phyloP scores from a whole-genome alignment of 2,888 invertebrate genomes.

The Aleiodes leptofemur region DNA sequence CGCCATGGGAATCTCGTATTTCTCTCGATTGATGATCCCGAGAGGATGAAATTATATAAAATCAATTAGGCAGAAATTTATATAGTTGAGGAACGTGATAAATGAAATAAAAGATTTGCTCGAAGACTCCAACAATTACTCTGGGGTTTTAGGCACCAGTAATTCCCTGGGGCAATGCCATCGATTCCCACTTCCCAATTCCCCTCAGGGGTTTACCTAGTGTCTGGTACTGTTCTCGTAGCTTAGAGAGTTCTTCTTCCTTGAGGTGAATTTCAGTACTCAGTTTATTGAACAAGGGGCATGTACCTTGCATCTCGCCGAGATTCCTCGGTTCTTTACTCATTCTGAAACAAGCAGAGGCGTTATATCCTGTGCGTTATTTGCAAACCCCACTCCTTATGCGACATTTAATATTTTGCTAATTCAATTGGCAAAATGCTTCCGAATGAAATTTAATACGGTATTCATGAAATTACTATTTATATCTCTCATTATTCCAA shows the following conservation, averaged over 20 bases:
- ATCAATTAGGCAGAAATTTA: too few relatives aligned
- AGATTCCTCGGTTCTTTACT: conserved; percentile 84
- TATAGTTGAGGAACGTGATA: too few relatives aligned
- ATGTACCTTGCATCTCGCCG: conserved; percentile 83
- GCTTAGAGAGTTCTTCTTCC: conserved; percentile 85
- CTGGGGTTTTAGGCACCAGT: conserved; percentile 35
- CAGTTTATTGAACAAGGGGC: conserved; percentile 83
- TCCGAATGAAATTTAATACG: too few relatives aligned
- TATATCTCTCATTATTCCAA: too few relatives aligned
- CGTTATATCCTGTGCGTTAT: too few relatives aligned
- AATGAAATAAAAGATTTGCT: too few relatives aligned
- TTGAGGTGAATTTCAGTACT: conserved; percentile 80
- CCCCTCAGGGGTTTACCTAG: conserved; percentile 76
- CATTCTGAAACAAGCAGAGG: too few relatives aligned
- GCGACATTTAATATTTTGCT: too few relatives aligned
- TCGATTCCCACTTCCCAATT: conserved; percentile 17
- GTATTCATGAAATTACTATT: too few relatives aligned
- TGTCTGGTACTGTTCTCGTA: conserved; percentile 84
- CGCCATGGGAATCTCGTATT: conserved; percentile 85
- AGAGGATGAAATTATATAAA: too few relatives aligned
- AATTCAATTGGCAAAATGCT: too few relatives aligned
- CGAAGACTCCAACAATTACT: conserved; percentile 23
- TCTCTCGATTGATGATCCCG: conserved; percentile 71
- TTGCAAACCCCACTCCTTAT: too few relatives aligned
- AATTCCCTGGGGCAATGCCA: conserved; percentile 36